Percentiles rank a stretch among this genome's conserved stretches.
Conservation (phyloP, 2,888 invertebrate species). For the Osmoderma eremita region DNA sequence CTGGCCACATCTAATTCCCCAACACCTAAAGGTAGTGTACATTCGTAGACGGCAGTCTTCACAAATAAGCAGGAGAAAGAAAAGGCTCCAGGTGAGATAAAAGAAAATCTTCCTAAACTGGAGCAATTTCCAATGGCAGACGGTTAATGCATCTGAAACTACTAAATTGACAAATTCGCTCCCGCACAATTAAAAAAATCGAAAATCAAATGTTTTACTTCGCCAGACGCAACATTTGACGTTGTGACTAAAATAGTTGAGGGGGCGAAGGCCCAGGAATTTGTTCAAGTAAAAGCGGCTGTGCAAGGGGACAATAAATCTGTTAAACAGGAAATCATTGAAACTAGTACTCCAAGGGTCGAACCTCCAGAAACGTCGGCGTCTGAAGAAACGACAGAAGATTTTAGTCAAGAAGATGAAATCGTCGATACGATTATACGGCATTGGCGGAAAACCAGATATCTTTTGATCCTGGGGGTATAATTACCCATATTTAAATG, state of each 20-base stretch:
- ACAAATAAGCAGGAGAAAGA: slow-evolving; percentile 46
- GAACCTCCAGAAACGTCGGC: neutral
- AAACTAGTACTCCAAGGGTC: neutral
- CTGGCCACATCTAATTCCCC: slow-evolving; percentile 50
- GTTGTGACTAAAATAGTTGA: slow-evolving; percentile 53
- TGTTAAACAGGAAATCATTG: neutral
- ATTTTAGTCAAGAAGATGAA: slow-evolving; percentile 54
- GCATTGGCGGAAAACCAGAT: slow-evolving; percentile 94
- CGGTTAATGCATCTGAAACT: slow-evolving; percentile 36
- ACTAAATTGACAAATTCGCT: slow-evolving; percentile 42
- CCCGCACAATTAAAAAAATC: slow-evolving; percentile 55
- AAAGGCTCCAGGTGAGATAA: slow-evolving; percentile 38
- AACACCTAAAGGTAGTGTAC: slow-evolving; percentile 56
- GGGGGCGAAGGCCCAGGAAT: slow-evolving; percentile 51
- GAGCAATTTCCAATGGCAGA: slow-evolving; percentile 60
- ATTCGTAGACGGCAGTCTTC: slow-evolving; percentile 58
- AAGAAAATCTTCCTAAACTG: slow-evolving; percentile 55
- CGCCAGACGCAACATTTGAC: slow-evolving; percentile 1
- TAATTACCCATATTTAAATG: slow-evolving; percentile 93
- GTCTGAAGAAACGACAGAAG: slow-evolving; percentile 15
- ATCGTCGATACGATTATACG: slow-evolving; percentile 82
- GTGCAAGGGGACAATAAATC: neutral
- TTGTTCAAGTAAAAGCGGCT: neutral
- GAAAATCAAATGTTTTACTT: slow-evolving; percentile 55
- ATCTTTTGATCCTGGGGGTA: slow-evolving; percentile 92